Evolutionary conservation across 2,797 vertebrate genomes (phyloP).

Genomic region (Botia kubotai): DNA sequence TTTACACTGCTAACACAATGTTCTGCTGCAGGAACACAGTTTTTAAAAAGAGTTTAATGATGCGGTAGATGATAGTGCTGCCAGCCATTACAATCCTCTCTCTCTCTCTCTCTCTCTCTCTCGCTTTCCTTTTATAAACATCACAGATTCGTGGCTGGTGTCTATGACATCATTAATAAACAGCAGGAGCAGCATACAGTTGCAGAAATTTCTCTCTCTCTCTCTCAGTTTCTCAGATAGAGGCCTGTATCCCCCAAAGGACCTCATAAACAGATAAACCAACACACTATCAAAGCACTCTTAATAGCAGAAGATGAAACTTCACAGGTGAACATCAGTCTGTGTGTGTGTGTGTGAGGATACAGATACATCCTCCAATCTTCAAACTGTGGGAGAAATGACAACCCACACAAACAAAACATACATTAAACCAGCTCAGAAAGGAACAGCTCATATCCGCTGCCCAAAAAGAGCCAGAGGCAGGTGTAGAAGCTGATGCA

Average conservation of each 20-base stretch:
- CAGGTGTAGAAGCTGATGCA: slow-evolving; percentile 48
- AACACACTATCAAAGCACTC: slow-evolving; percentile 69
- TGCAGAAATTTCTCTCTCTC: slow-evolving; percentile 23
- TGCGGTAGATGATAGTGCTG: background rate
- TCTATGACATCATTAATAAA: slow-evolving; percentile 39
- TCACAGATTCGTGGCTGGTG: slow-evolving; percentile 12
- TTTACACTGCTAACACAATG: too few relatives aligned
- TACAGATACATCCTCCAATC: background rate
- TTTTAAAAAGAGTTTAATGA: too few relatives aligned
- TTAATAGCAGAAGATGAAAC: slow-evolving; percentile 63
- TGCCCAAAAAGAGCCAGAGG: slow-evolving; percentile 17
- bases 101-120: background rate
- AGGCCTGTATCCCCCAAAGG: slow-evolving; percentile 69
- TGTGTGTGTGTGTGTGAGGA: slow-evolving; percentile 34
- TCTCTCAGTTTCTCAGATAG: slow-evolving; percentile 61
- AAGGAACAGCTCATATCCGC: slow-evolving; percentile 19
- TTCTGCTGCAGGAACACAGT: too few relatives aligned
- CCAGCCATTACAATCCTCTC: slow-evolving; percentile 6
- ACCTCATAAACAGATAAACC: slow-evolving; percentile 79
- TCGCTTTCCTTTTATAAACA: background rate
- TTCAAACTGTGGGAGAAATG: slow-evolving; percentile 3
- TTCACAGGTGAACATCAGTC: slow-evolving; percentile 49
- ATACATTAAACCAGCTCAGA: background rate
- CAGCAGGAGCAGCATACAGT: slow-evolving; percentile 18
- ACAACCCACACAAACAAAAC: slow-evolving; percentile 25